These are phyloP conservation scores for Eurytoma californica DNA, from an alignment of 2,888 invertebrate species.

Conservation along the genomic window DNA sequence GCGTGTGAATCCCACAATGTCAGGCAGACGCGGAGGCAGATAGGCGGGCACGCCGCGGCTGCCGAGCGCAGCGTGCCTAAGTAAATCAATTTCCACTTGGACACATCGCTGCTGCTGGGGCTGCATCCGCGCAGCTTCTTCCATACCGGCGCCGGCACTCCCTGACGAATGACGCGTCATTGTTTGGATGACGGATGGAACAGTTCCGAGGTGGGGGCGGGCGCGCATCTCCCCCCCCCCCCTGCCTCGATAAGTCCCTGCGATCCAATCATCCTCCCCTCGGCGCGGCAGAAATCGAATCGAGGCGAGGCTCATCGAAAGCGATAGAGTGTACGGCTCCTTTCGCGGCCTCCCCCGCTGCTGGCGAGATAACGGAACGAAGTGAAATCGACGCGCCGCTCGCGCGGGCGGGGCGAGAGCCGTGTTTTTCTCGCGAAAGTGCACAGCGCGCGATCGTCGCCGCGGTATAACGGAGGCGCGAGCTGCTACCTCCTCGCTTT, in stretches of 20 bases:
- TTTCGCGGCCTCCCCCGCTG: too few relatives aligned
- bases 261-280: constrained; percentile 41
- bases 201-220: constrained; percentile 8
- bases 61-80: neutral
- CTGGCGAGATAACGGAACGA: too few relatives aligned
- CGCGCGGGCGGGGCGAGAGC: too few relatives aligned
- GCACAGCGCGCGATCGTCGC: neutral
- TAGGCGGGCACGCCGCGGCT: neutral
- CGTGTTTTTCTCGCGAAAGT: neutral
- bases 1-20: too few relatives aligned
- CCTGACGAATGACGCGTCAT: constrained; percentile 51
- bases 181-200: constrained; percentile 54
- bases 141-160: neutral
- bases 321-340: too few relatives aligned
- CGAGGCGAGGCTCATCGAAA: constrained; percentile 43
- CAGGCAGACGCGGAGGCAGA: neutral
- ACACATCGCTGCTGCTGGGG: neutral
- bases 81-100: constrained; percentile 52
- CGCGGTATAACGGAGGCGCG: too few relatives aligned
- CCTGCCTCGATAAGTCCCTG: constrained; percentile 32
- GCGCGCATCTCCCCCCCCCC: neutral
- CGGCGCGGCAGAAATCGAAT: constrained; percentile 42
- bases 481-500: too few relatives aligned
- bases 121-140: neutral
- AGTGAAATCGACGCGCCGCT: too few relatives aligned